These are phyloP conservation scores for Lasioglossum malachurum DNA, from an alignment of 2,888 invertebrate species.

Conservation along the genomic window DNA sequence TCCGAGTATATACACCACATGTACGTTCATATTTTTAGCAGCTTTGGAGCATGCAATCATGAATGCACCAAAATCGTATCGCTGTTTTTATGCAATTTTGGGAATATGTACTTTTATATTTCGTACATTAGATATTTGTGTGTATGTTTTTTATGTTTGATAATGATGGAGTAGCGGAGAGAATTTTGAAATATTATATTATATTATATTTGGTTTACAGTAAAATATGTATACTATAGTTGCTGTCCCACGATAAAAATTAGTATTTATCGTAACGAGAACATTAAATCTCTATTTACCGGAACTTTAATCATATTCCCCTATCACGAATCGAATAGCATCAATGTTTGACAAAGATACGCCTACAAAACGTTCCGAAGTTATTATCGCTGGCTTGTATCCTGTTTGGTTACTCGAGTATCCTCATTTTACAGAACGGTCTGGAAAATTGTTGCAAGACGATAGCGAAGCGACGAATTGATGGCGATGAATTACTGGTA, in stretches of 20 bases:
- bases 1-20: too few relatives aligned
- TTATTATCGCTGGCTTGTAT: constrained; percentile 22
- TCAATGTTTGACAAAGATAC: constrained; percentile 7
- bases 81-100: background rate
- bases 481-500: constrained; percentile 82
- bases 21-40: constrained; percentile 11
- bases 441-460: constrained; percentile 80
- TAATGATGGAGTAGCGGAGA: background rate
- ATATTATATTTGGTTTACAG: background rate
- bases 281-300: background rate
- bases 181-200: background rate
- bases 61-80: background rate
- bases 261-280: background rate
- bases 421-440: constrained; percentile 77
- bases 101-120: background rate
- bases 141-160: background rate
- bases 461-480: constrained; percentile 79
- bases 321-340: background rate
- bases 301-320: background rate
- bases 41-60: background rate
- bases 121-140: background rate
- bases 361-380: too few relatives aligned
- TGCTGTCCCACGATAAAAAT: too few relatives aligned
- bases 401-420: constrained; percentile 18
- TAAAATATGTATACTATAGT: background rate